Conservation (phyloP, 2,888 invertebrate genomes). For the Meteorus cinctellus region DNA sequence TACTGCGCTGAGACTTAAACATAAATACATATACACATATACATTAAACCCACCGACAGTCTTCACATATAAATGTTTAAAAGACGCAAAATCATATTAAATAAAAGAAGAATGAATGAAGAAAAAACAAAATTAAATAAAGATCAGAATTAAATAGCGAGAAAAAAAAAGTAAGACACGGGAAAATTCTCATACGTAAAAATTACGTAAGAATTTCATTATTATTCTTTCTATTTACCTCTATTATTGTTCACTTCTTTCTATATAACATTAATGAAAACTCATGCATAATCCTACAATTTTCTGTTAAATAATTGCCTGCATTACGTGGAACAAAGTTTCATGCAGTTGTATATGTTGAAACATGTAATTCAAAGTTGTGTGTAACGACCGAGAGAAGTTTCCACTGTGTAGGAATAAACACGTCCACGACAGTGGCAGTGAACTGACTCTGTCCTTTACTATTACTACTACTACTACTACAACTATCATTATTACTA, state of each 20-base stretch:
- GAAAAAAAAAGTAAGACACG: conserved; percentile 1
- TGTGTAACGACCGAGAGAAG: conserved; percentile 63
- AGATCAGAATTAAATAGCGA: too few relatives aligned
- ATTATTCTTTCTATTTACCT: neutral
- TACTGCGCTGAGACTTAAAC: conserved; percentile 21
- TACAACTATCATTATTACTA: neutral
- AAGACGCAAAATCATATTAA: neutral
- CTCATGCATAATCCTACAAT: neutral
- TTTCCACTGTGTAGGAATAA: conserved; percentile 50
- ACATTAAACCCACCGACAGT: neutral
- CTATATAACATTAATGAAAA: too few relatives aligned
- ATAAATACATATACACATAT: conserved; percentile 12
- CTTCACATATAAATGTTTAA: neutral
- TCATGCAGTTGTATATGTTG: neutral
- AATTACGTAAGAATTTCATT: conserved; percentile 39
- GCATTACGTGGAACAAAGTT: neutral
- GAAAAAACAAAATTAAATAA: neutral
- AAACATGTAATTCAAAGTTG: conserved; percentile 18
- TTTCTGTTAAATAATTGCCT: conserved; percentile 17
- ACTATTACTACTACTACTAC: too few relatives aligned
- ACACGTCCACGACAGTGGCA: conserved; percentile 59
- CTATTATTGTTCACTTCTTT: neutral
- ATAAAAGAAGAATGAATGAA: neutral
- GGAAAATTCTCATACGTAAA: conserved; percentile 34
- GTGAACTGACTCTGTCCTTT: conserved; percentile 57